Conservation (phyloP, 2,113 vertebrate genomes). For the Hemicordylus capensis region DNA sequence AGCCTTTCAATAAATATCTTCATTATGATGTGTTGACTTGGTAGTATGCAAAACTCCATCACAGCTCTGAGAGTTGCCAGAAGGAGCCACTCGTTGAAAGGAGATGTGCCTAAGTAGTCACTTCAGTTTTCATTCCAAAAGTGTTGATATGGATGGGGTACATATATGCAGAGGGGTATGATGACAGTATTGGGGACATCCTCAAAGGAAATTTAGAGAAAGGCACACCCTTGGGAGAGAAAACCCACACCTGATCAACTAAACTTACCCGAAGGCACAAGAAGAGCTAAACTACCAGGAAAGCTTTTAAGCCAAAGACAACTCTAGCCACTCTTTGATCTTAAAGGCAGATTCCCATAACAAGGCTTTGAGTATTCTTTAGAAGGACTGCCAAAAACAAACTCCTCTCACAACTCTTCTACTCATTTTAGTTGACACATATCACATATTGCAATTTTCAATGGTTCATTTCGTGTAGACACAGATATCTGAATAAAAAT, state of each 20-base stretch:
- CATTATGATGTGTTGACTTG: neutral
- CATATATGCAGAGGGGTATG: neutral
- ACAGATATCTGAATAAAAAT: slow-evolving; percentile 4
- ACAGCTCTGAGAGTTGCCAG: neutral
- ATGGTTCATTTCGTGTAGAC: neutral
- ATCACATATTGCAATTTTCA: neutral
- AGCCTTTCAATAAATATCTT: neutral
- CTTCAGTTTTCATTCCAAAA: neutral
- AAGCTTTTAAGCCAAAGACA: neutral
- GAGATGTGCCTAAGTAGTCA: neutral
- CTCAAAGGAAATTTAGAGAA: neutral
- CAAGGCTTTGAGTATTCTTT: neutral
- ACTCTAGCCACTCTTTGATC: too few species aligned
- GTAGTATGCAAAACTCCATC: neutral
- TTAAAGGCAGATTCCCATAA: neutral
- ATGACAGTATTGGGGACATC: neutral
- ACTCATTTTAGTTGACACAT: neutral
- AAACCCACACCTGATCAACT: neutral
- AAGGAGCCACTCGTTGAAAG: neutral
- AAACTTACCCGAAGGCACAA: neutral
- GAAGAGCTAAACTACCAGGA: neutral
- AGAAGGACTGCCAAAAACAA: neutral
- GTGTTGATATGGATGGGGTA: neutral
- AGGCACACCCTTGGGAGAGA: neutral
- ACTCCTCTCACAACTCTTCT: neutral